phyloP scores from a whole-genome alignment of 2,113 vertebrate genomes.

The Neodontobutis hainanensis region DNA sequence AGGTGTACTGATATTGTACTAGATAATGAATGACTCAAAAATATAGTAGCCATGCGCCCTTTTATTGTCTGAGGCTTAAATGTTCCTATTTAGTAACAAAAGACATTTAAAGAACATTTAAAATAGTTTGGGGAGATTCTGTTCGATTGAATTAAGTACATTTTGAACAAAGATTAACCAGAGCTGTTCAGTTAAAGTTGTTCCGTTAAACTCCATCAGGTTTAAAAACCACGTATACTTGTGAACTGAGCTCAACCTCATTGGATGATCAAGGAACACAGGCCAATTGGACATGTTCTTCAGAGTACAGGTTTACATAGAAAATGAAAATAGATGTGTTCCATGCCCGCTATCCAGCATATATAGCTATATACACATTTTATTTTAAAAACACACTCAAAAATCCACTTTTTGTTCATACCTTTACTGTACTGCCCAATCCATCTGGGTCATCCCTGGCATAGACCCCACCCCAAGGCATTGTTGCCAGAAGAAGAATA shows the following conservation, averaged over 20 bases:
- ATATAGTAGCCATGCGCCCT: not conserved
- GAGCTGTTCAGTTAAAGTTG: constrained; percentile 63
- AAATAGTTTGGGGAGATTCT: no score
- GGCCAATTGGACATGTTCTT: constrained; percentile 43
- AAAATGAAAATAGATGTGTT: constrained; percentile 13
- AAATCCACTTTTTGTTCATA: no score
- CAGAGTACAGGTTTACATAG: constrained; percentile 46
- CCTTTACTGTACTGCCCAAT: no score
- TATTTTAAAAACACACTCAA: no score
- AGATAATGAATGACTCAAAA: constrained; percentile 7
- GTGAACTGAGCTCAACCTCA: constrained; percentile 54
- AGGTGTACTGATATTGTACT: constrained; percentile 11
- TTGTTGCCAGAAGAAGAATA: no score
- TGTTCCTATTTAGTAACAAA: not conserved
- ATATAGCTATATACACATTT: no score
- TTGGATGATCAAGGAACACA: constrained; percentile 25
- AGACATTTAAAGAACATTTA: not conserved
- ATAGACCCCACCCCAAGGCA: no score
- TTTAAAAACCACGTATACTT: no score
- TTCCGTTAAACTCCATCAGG: no score
- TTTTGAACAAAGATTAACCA: constrained; percentile 63
- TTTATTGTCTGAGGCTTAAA: no score
- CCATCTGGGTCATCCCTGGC: no score
- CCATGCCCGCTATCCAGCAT: no score
- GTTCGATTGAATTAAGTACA: constrained; percentile 51